Conservation (phyloP, 53 echinoderm and acorn worm species). For the Holothuria leucospilota region DNA sequence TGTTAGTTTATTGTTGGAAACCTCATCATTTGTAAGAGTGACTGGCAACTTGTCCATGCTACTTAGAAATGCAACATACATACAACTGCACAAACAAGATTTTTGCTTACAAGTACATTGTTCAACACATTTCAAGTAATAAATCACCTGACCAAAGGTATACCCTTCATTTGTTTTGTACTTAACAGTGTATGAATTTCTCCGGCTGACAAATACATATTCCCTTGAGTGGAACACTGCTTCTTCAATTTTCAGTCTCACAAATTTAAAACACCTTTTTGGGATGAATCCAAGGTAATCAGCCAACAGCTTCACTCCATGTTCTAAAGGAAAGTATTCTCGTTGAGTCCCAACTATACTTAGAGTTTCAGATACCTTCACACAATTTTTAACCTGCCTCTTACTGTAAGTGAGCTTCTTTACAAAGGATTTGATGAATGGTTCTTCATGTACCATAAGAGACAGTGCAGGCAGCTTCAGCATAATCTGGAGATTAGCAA, state of each 20-base stretch:
- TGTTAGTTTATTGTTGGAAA: too few relatives aligned
- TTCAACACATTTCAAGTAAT: neutral
- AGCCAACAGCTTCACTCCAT: neutral
- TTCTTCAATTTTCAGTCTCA: neutral
- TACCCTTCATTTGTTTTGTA: neutral
- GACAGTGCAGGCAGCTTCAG: neutral
- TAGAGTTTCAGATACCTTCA: neutral
- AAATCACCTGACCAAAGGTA: neutral
- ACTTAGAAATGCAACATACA: too few relatives aligned
- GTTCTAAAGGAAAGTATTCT: neutral
- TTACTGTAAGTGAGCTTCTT: neutral
- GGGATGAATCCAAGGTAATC: neutral
- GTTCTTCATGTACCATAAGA: neutral
- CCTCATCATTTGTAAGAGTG: too few relatives aligned
- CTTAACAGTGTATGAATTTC: slow-evolving; percentile 15
- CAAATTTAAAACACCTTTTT: neutral
- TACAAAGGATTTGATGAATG: neutral
- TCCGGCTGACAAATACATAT: neutral
- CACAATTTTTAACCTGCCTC: too few relatives aligned
- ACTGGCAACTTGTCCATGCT: too few relatives aligned
- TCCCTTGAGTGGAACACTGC: neutral
- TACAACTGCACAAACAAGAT: too few relatives aligned
- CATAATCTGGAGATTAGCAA: neutral
- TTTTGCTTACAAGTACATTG: too few relatives aligned
- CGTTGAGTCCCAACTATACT: neutral